These are phyloP conservation scores for Drosophila antonietae DNA, from an alignment of 2,888 invertebrate species.

Conservation along the genomic window DNA sequence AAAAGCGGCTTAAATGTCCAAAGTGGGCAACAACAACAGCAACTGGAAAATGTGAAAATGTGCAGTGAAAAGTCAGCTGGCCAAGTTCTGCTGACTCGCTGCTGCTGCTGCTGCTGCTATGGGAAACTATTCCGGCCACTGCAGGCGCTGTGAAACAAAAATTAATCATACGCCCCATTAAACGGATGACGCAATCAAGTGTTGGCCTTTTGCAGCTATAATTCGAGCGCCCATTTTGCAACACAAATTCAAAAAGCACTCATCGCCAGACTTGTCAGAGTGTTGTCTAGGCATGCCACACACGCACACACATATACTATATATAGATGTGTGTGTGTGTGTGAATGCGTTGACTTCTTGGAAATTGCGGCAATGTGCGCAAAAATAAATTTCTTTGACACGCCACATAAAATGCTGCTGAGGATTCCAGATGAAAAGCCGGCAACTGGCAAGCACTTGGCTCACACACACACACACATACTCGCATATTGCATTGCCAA, in stretches of 20 bases:
- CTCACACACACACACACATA: conserved; percentile 10
- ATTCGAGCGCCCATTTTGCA: conserved; percentile 56
- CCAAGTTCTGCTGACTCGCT: conserved; percentile 46
- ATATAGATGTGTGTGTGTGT: conserved; percentile 1
- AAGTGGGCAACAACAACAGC: conserved; percentile 78
- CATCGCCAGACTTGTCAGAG: conserved; percentile 58
- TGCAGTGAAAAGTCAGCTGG: conserved; percentile 78
- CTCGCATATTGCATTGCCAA: conserved; percentile 35
- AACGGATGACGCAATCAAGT: conserved; percentile 67
- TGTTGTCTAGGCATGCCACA: conserved; percentile 35
- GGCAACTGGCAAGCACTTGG: conserved; percentile 38
- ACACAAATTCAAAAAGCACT: conserved; percentile 58
- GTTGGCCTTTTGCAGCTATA: conserved; percentile 47
- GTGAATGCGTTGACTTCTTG: conserved; percentile 54
- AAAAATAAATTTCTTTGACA: conserved; percentile 67
- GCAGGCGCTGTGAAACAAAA: conserved; percentile 39
- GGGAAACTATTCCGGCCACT: conserved; percentile 53
- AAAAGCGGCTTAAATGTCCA: conserved; percentile 81
- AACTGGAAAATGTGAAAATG: conserved; percentile 78
- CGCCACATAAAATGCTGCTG: conserved; percentile 59
- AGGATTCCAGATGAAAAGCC: conserved; percentile 32
- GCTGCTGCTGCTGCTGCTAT: conserved; percentile 29
- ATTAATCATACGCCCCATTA: conserved; percentile 80
- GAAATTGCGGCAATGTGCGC: conserved; percentile 60
- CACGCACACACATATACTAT: not conserved